These are phyloP conservation scores for Todus mexicanus DNA, from an alignment of 2,797 vertebrate genomes.

Conservation along the genomic window DNA sequence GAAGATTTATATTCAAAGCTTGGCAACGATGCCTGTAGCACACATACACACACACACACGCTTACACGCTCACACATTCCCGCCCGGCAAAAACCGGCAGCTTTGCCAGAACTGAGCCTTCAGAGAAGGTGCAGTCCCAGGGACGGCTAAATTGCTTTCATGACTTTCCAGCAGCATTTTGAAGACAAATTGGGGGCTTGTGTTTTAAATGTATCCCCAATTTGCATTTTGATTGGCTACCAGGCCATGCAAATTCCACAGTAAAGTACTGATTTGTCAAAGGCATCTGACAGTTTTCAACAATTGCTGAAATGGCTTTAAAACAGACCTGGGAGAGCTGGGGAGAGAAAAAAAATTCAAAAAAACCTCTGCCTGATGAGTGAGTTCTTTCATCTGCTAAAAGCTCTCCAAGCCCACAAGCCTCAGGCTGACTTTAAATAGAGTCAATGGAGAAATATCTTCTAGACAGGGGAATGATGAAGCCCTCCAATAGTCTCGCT, in stretches of 20 bases:
- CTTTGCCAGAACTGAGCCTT: constrained; percentile 7
- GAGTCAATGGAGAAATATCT: constrained; percentile 65
- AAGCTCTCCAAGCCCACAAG: constrained; percentile 20
- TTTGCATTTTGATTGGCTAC: constrained; percentile 78
- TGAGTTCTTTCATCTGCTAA: constrained; percentile 67
- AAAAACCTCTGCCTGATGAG: constrained; percentile 53
- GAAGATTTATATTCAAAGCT: constrained; percentile 54
- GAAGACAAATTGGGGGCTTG: constrained; percentile 69
- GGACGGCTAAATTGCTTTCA: constrained; percentile 66
- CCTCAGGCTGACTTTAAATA: constrained; percentile 64
- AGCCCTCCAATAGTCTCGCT: constrained; percentile 15
- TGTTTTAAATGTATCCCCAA: constrained; percentile 71
- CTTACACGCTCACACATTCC: not conserved
- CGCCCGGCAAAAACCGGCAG: not conserved
- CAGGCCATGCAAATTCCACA: constrained; percentile 59
- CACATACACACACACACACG: not conserved
- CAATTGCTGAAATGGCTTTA: constrained; percentile 73
- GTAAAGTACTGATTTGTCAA: constrained; percentile 72
- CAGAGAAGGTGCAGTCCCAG: constrained; percentile 40
- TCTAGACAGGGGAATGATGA: constrained; percentile 41
- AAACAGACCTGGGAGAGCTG: constrained; percentile 56
- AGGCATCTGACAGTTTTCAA: constrained; percentile 72
- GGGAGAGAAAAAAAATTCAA: not conserved
- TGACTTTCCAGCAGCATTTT: constrained; percentile 68
- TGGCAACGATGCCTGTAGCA: constrained; percentile 22